phyloP scores from a whole-genome alignment of 1,140 invertebrate species.

The Drosophila orosa region DNA sequence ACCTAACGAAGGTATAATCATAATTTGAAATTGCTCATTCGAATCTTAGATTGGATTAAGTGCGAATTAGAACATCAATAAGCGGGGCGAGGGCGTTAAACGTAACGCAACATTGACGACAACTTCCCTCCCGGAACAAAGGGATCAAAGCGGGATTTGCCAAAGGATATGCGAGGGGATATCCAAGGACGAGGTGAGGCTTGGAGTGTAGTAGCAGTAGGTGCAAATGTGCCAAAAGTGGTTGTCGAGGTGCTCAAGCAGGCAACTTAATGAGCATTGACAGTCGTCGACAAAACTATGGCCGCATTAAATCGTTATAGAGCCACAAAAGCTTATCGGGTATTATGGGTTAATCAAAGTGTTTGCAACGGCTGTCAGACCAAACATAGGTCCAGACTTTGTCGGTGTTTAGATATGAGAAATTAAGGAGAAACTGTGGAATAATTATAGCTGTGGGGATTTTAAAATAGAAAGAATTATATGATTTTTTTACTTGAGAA shows the following conservation, averaged over 20 bases:
- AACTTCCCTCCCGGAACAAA: slow-evolving; percentile 52
- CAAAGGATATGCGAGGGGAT: slow-evolving; percentile 22
- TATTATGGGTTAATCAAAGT: slow-evolving; percentile 30
- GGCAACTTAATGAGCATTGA: slow-evolving; percentile 69
- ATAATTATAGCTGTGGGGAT: background rate
- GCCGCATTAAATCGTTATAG: slow-evolving; percentile 44
- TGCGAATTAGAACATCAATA: slow-evolving; percentile 82
- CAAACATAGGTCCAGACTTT: background rate
- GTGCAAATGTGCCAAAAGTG: slow-evolving; percentile 78
- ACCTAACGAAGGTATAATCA: slow-evolving; percentile 74
- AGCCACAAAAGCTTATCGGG: slow-evolving; percentile 22
- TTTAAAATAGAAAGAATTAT: background rate
- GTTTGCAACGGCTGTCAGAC: background rate
- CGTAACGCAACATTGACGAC: slow-evolving; percentile 78
- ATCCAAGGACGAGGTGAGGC: background rate
- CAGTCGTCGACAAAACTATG: slow-evolving; percentile 52
- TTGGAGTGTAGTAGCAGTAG: slow-evolving; percentile 16
- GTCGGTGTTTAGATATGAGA: background rate
- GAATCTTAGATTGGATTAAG: slow-evolving; percentile 83
- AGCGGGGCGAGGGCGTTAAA: slow-evolving; percentile 55
- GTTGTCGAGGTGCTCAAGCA: slow-evolving; percentile 68
- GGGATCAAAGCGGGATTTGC: slow-evolving; percentile 76
- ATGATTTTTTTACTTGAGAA: no score
- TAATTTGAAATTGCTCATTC: slow-evolving; percentile 83
- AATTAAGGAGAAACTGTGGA: background rate